phyloP scores from a whole-genome alignment of 2,888 invertebrate genomes.

The Luperina testacea region DNA sequence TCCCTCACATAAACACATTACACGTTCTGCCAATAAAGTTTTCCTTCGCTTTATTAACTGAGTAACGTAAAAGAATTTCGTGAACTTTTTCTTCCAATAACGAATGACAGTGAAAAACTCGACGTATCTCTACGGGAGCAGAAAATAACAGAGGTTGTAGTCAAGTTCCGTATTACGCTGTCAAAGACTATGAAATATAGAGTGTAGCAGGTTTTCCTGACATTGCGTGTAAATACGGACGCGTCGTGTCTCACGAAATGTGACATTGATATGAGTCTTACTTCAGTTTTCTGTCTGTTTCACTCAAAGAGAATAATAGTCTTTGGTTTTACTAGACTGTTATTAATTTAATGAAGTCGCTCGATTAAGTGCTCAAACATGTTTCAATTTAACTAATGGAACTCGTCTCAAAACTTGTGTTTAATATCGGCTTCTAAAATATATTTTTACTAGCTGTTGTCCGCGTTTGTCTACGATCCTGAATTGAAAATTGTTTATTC shows the following conservation, averaged over 20 bases:
- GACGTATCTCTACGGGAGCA: constrained; percentile 40
- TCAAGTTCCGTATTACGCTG: constrained; percentile 45
- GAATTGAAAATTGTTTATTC: too few species aligned
- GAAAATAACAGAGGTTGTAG: constrained; percentile 46
- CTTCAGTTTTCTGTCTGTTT: constrained; percentile 26
- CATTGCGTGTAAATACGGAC: constrained; percentile 41
- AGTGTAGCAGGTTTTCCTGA: constrained; percentile 17
- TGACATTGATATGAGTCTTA: constrained; percentile 17
- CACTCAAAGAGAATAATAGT: not conserved
- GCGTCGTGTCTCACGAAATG: constrained; percentile 17
- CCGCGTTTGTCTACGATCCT: not conserved
- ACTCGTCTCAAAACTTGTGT: not conserved
- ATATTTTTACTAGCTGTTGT: not conserved
- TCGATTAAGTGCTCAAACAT: constrained; percentile 7
- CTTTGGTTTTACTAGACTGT: not conserved
- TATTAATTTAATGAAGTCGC: constrained; percentile 17
- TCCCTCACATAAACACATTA: constrained; percentile 34
- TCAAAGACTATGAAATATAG: constrained; percentile 49
- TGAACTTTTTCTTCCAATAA: constrained; percentile 31
- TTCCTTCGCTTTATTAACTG: constrained; percentile 31
- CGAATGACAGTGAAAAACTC: constrained; percentile 49
- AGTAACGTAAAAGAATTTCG: constrained; percentile 30
- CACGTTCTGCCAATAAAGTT: constrained; percentile 25
- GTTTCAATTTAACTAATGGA: constrained; percentile 1
- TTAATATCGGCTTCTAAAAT: too few species aligned